Conservation (phyloP, 2,888 invertebrate species). For the Acronicta alni region DNA sequence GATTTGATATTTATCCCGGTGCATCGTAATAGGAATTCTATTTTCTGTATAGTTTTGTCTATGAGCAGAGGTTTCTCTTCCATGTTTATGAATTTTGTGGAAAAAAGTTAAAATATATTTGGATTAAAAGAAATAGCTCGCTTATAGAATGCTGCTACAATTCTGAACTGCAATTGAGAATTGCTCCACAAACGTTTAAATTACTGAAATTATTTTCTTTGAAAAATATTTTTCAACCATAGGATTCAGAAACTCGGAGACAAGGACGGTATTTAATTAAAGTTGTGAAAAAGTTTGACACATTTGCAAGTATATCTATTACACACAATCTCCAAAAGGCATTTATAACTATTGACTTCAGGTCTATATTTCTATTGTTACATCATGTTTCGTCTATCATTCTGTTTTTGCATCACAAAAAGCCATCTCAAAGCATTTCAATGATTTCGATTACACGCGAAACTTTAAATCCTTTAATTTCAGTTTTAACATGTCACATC, state of each 20-base stretch:
- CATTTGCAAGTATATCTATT: no score
- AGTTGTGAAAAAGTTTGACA: no score
- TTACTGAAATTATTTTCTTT: constrained; percentile 2
- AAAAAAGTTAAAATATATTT: background rate
- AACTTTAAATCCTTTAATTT: background rate
- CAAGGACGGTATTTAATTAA: background rate
- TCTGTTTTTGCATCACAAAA: background rate
- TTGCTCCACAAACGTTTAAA: background rate
- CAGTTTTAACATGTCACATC: constrained; percentile 5
- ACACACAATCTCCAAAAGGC: no score
- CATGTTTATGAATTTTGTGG: constrained; percentile 5
- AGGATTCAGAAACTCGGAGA: constrained; percentile 19
- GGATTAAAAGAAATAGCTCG: no score
- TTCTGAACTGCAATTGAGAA: constrained; percentile 1
- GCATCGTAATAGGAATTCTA: constrained; percentile 54
- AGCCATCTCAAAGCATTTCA: background rate
- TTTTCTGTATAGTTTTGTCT: constrained; percentile 61
- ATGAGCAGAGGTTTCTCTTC: constrained; percentile 44
- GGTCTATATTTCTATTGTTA: background rate
- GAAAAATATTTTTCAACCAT: constrained; percentile 7
- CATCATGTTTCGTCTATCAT: background rate
- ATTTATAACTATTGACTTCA: background rate
- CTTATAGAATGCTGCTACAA: background rate
- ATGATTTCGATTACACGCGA: background rate
- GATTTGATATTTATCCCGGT: constrained; percentile 63